These are phyloP conservation scores for Dermochelys coriacea DNA, from an alignment of 2,797 vertebrate genomes.

Conservation along the genomic window DNA sequence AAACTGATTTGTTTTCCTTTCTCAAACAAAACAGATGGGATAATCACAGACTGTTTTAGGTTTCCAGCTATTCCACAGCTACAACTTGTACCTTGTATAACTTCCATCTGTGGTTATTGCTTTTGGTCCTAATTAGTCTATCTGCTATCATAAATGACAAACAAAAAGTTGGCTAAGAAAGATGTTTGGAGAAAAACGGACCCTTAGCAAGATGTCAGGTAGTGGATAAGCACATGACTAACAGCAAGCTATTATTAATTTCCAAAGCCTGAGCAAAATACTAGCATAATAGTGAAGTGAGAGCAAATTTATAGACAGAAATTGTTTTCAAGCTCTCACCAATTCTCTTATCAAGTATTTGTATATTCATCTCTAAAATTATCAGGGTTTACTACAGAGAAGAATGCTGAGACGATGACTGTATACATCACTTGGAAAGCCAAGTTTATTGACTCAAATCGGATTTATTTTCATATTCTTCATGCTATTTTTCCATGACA, in stretches of 20 bases:
- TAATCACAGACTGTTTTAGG: neutral
- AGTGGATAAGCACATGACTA: neutral
- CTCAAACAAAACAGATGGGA: neutral
- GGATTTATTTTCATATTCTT: neutral
- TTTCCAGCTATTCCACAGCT: neutral
- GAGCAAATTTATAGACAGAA: neutral
- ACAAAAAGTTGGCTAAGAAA: neutral
- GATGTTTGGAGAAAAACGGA: neutral
- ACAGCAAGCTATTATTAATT: neutral
- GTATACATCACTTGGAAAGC: neutral
- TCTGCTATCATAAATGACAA: neutral
- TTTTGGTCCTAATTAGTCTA: neutral
- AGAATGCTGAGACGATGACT: neutral
- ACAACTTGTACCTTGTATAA: neutral
- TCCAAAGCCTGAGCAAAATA: neutral
- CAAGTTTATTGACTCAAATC: neutral
- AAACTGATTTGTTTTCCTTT: neutral
- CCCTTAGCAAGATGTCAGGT: neutral
- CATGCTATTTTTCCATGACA: neutral
- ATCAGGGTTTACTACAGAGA: neutral
- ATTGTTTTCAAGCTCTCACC: neutral
- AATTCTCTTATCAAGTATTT: neutral
- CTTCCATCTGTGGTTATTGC: neutral
- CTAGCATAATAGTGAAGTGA: neutral
- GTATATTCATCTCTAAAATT: neutral